Evolutionary conservation across 35 echinoderm and acorn worm genomes (phyloP).

Genomic region (Holothuria glaberrima): DNA sequence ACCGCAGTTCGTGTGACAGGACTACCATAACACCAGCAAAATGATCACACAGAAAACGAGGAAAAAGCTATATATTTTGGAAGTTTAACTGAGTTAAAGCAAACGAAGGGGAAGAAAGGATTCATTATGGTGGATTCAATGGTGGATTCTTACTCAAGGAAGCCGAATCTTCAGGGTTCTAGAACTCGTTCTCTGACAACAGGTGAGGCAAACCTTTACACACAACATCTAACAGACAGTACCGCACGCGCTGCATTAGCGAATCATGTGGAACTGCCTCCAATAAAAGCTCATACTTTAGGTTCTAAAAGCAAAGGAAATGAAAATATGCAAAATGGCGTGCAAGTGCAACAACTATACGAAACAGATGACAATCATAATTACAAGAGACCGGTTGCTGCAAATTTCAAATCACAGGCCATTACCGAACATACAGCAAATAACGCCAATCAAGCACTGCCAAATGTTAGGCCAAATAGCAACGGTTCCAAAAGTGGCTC

Average conservation of each 20-base stretch:
- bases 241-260: conserved; percentile 56
- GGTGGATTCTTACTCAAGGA: conserved; percentile 94
- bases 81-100: background rate
- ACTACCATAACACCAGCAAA: background rate
- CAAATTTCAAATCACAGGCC: conserved; percentile 57
- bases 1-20: conserved; percentile 23
- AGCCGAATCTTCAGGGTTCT: conserved; percentile 95
- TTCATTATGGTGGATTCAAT: conserved; percentile 80
- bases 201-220: conserved; percentile 70
- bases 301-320: conserved; percentile 82
- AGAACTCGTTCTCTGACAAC: conserved; percentile 93
- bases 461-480: conserved; percentile 86
- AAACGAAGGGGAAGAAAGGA: background rate
- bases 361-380: conserved; percentile 98
- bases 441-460: conserved; percentile 59
- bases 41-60: background rate
- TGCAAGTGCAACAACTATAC: conserved; percentile 96
- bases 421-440: conserved; percentile 68
- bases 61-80: background rate
- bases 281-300: conserved; percentile 92
- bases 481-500: conserved; percentile 89
- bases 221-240: conserved; percentile 71
- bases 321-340: conserved; percentile 82
- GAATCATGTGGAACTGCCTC: conserved; percentile 97
- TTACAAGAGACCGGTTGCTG: conserved; percentile 69